Evolutionary conservation across 1,140 invertebrate species (phyloP).

Genomic region (Vollenhovia emeryi): DNA sequence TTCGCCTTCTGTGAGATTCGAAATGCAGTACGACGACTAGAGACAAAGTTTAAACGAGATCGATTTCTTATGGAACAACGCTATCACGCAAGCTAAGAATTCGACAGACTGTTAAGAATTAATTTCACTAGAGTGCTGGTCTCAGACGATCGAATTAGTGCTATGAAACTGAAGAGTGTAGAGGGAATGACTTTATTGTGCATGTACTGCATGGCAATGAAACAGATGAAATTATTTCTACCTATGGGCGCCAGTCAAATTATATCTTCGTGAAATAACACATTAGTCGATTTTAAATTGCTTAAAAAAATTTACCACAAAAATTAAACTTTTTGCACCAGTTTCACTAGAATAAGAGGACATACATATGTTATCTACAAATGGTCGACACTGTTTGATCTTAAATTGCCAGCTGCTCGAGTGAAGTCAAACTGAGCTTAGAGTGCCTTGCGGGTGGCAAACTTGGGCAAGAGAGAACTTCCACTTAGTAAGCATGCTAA

Average conservation of each 20-base stretch:
- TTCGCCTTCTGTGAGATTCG: neutral
- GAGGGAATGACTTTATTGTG: neutral
- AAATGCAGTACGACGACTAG: neutral
- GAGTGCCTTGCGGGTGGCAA: constrained; percentile 40
- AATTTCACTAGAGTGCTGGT: neutral
- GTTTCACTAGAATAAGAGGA: neutral
- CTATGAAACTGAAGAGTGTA: neutral
- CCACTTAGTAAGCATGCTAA: constrained; percentile 58
- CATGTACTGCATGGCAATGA: neutral
- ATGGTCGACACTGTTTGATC: constrained; percentile 36
- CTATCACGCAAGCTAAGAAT: neutral
- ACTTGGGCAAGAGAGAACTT: constrained; percentile 46
- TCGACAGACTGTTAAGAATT: neutral
- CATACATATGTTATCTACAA: constrained; percentile 29
- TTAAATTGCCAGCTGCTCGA: constrained; percentile 49
- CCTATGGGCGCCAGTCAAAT: neutral
- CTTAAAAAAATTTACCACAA: neutral
- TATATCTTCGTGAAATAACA: neutral
- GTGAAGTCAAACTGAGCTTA: constrained; percentile 57
- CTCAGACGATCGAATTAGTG: neutral
- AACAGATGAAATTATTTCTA: neutral
- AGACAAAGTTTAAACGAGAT: constrained; percentile 14
- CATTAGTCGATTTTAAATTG: neutral
- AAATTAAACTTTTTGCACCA: neutral
- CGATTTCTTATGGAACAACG: neutral